Percentiles rank a stretch among this genome's conserved stretches.
These are phyloP conservation scores for Sparus aurata DNA, from an alignment of 2,797 vertebrate genomes.

Conservation along the genomic window DNA sequence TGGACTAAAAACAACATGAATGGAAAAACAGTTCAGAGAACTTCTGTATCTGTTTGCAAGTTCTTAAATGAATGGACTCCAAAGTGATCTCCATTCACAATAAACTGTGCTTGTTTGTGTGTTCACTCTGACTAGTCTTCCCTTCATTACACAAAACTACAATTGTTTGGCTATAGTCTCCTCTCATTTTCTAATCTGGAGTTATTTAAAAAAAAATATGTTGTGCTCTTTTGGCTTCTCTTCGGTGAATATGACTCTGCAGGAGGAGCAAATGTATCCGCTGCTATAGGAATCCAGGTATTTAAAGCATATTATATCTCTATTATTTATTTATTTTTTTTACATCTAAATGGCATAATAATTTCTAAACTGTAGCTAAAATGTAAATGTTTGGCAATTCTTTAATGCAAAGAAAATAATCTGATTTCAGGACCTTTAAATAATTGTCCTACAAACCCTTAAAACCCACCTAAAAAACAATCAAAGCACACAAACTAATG, in stretches of 20 bases:
- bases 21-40: neutral
- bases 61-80: conserved; percentile 6
- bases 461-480: neutral
- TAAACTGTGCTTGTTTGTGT: conserved; percentile 4
- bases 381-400: neutral
- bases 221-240: neutral
- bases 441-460: neutral
- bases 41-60: conserved; percentile 4
- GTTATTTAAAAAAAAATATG: too few relatives aligned
- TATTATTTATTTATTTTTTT: neutral
- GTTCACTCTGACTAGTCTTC: conserved; percentile 11
- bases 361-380: neutral
- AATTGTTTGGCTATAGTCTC: neutral
- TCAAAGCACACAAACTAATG: neutral
- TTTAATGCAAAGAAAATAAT: neutral
- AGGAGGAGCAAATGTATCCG: neutral
- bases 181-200: too few relatives aligned
- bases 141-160: conserved; percentile 15
- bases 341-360: neutral
- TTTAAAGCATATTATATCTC: neutral
- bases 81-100: neutral
- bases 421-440: neutral
- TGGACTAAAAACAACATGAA: neutral
- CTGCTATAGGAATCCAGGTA: neutral
- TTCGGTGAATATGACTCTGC: neutral